Evolutionary conservation across 2,797 vertebrate genomes (phyloP), one percentile per base, ranked within the genome.

Genomic region (Tragelaphus oryx): DNA sequence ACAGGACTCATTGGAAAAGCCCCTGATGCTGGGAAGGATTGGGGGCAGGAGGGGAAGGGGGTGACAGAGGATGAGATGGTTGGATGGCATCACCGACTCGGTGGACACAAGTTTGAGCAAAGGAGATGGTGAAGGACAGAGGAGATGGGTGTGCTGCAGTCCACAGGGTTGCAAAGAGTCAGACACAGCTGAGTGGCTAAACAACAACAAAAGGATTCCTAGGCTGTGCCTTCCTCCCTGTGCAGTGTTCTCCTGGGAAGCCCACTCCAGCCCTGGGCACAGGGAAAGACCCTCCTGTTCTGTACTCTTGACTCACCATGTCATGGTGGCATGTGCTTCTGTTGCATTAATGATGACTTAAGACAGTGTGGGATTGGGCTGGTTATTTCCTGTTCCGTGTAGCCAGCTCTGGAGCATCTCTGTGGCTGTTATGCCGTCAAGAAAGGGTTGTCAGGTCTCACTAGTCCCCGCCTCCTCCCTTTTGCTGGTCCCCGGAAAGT

Each of bases 1-100:
- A 13, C 6, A 1, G 5, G 16, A 16, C 30, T 22, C 85, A 26
- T 0, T 41, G 20, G 37, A 41, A 41, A 71, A 71, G 68, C 41
- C 68, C 22, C 68, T 41, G 68, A 4, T 71, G 68, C 20, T 7
- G 68, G 68, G 22, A 71, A 71, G 37, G 22, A 71, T 14, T 71
- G 22, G 24, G 22, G 37, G 68, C 37, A 71, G 37, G 20, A 71
- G 22, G 68, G 37, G 68, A 41, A 71, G 68, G 11, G 20, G 37
- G 68, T 11, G 1, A 14, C 37, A 41, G 37, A 24, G 22, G 37
- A 71, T 41, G 20, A 71, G 68, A 41, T 24, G 33, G 33, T 12
- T 68, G 65, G 65, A 1, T 22, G 65, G 5, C 65, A 22, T 22
- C 9, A 6, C 33, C 0, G 0, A 68, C 62, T 37, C 0, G 0